Conservation (phyloP, 2,797 vertebrate genomes). For the Coilia nasus region DNA sequence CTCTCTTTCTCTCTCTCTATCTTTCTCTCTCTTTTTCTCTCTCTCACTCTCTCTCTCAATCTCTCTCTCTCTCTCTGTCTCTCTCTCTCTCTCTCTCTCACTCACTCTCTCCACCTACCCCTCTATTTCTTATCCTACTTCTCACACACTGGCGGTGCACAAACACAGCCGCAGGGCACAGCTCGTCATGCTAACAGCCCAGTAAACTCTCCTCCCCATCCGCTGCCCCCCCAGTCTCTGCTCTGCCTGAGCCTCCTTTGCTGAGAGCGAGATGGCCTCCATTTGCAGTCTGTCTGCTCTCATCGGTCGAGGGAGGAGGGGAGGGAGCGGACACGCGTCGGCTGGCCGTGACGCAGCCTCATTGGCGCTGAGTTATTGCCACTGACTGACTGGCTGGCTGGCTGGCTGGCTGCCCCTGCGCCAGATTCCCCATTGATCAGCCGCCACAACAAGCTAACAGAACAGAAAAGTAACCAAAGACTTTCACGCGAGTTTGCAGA, state of each 20-base stretch:
- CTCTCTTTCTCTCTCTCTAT: not conserved
- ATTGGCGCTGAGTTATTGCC: conserved; percentile 14
- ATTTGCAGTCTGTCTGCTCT: conserved; percentile 52
- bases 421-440: not conserved
- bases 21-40: not conserved
- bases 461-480: not conserved
- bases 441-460: not conserved
- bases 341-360: not conserved
- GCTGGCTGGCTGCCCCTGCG: not conserved
- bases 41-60: conserved; percentile 13
- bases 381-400: not conserved
- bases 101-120: not conserved
- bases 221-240: not conserved
- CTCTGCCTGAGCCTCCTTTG: conserved; percentile 38
- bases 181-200: conserved; percentile 17
- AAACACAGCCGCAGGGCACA: conserved; percentile 23
- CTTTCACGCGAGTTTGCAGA: not conserved
- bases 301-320: conserved; percentile 25
- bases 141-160: not conserved
- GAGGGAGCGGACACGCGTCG: conserved; percentile 23
- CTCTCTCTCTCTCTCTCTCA: not conserved
- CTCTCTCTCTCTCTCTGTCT: not conserved
- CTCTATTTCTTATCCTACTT: not conserved
- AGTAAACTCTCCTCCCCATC: conserved; percentile 31
- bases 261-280: conserved; percentile 43